Evolutionary conservation across 2,888 invertebrate species (phyloP).

Genomic region (Sphaerophoria rueppellii): DNA sequence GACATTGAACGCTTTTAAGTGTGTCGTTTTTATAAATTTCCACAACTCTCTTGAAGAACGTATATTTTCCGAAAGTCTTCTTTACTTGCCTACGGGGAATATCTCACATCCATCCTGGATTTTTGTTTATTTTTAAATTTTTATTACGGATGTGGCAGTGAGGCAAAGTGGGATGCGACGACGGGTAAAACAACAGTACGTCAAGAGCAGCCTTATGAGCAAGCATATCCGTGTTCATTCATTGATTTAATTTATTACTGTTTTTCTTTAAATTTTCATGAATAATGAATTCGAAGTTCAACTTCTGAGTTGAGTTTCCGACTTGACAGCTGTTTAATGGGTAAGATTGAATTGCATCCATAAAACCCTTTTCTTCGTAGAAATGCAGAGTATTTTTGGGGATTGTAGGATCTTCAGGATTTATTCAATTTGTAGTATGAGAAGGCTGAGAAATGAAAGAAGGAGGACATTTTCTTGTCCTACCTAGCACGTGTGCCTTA

Average conservation of each 20-base stretch:
- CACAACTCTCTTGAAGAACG: too few species aligned
- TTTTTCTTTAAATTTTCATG: constrained; percentile 22
- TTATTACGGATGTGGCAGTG: neutral
- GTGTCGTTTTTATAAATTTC: too few species aligned
- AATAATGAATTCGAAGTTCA: constrained; percentile 1
- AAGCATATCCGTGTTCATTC: constrained; percentile 23
- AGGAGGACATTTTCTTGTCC: too few species aligned
- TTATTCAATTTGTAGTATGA: too few species aligned
- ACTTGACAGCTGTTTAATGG: neutral
- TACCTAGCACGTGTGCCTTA: too few species aligned
- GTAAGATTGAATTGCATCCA: neutral
- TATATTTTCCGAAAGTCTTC: too few species aligned
- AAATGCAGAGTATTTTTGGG: neutral
- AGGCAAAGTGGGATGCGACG: too few species aligned
- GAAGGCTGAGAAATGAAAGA: too few species aligned
- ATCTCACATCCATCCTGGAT: neutral
- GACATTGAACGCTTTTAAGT: too few species aligned
- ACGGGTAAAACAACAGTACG: too few species aligned
- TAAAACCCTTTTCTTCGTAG: neutral
- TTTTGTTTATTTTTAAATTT: constrained; percentile 18
- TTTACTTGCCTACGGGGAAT: neutral
- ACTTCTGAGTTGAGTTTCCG: neutral
- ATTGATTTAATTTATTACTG: constrained; percentile 20
- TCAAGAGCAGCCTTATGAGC: neutral
- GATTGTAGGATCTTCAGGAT: neutral